Conservation (phyloP, 2,888 invertebrate genomes). For the Spatulosminthurus flaviceps region DNA sequence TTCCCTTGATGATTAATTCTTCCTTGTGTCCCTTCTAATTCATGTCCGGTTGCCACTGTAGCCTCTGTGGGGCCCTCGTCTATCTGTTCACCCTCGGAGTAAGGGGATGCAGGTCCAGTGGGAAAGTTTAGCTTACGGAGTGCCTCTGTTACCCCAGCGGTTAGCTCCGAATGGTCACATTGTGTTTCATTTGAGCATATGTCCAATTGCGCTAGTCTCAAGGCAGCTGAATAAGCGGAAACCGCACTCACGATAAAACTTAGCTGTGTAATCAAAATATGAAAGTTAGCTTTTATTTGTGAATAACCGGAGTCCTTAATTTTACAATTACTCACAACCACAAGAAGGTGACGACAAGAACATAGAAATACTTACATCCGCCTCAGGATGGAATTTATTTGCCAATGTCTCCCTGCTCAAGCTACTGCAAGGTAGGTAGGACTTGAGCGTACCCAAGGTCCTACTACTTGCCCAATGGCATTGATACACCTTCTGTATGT, state of each 20-base stretch:
- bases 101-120: conserved; percentile 47
- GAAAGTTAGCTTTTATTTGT: not conserved
- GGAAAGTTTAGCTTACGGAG: conserved; percentile 61
- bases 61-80: conserved; percentile 50
- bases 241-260: conserved; percentile 65
- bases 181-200: conserved; percentile 53
- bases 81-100: not conserved
- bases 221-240: conserved; percentile 66
- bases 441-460: conserved; percentile 51
- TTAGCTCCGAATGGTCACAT: conserved; percentile 55
- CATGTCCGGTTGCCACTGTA: conserved; percentile 61
- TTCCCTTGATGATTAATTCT: conserved; percentile 63
- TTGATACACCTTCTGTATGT: conserved; percentile 62
- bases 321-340: not conserved
- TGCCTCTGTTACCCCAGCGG: conserved; percentile 57
- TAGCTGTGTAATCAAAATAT: conserved; percentile 52
- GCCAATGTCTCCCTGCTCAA: conserved; percentile 58
- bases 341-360: too few species aligned
- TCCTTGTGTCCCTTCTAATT: conserved; percentile 61
- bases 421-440: conserved; percentile 57
- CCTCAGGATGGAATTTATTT: conserved; percentile 62
- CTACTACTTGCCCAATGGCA: conserved; percentile 62
- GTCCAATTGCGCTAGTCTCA: conserved; percentile 65
- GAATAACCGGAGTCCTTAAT: too few species aligned
- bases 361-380: conserved; percentile 62